Evolutionary conservation across 1,140 invertebrate species (phyloP).

Genomic region (Drosophila pseudoobscura): DNA sequence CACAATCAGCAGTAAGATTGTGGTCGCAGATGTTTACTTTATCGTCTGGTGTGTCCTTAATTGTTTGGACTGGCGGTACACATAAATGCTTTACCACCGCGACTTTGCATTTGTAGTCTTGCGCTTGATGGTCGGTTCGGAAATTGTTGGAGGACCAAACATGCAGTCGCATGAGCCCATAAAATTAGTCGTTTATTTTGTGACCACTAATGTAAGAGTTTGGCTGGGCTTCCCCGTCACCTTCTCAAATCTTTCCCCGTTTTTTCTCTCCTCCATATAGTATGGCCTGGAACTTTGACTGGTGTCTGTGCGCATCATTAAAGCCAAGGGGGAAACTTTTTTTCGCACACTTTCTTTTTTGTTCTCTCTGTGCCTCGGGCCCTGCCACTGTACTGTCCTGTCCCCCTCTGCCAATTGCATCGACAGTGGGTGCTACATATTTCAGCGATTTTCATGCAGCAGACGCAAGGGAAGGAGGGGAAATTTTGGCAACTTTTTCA

Average conservation of each 20-base stretch:
- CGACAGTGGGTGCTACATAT: slow-evolving; percentile 58
- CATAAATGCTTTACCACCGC: too few relatives aligned
- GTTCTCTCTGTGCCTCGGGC: slow-evolving; percentile 10
- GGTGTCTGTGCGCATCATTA: slow-evolving; percentile 72
- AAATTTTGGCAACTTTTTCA: slow-evolving; percentile 58
- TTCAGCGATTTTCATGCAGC: slow-evolving; percentile 63
- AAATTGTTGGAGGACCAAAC: slow-evolving; percentile 45
- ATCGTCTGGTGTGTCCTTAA: slow-evolving; percentile 24
- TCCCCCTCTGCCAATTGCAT: slow-evolving; percentile 17
- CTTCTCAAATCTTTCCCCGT: slow-evolving; percentile 38
- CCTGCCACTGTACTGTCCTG: not conserved
- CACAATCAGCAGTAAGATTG: slow-evolving; percentile 32
- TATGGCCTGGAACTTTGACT: slow-evolving; percentile 10
- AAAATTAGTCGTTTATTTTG: slow-evolving; percentile 72
- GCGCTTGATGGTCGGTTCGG: slow-evolving; percentile 20
- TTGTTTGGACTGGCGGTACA: slow-evolving; percentile 37
- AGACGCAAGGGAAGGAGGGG: slow-evolving; percentile 9
- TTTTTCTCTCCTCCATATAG: too few relatives aligned
- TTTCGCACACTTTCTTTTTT: slow-evolving; percentile 51
- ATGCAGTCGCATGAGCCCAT: slow-evolving; percentile 52
- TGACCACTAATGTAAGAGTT: slow-evolving; percentile 52
- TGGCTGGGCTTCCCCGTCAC: slow-evolving; percentile 5
- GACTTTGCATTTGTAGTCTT: slow-evolving; percentile 6
- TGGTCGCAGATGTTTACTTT: slow-evolving; percentile 12
- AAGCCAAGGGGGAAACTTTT: slow-evolving; percentile 63